phyloP scores from a whole-genome alignment of 2,113 vertebrate genomes.

The Salminus brasiliensis region DNA sequence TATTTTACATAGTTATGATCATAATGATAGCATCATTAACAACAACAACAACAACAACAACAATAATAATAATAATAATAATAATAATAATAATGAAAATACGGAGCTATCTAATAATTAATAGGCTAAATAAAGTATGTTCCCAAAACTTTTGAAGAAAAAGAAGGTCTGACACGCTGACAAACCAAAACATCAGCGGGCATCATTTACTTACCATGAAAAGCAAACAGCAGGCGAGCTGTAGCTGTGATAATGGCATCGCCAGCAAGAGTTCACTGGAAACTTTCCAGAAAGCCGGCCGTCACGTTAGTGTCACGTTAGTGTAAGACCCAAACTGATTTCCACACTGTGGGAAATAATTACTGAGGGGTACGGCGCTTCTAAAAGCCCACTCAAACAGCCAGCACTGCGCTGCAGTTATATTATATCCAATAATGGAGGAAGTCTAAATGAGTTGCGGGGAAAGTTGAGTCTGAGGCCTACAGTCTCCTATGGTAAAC shows the following conservation, averaged over 20 bases:
- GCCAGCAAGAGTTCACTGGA: neutral
- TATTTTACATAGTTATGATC: too few relatives aligned
- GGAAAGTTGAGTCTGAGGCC: neutral
- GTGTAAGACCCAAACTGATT: neutral
- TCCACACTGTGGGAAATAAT: neutral
- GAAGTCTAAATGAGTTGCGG: neutral
- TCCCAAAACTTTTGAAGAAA: neutral
- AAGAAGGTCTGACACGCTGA: neutral
- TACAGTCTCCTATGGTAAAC: neutral
- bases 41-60: too few relatives aligned
- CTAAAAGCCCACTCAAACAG: neutral
- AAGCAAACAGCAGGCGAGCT: neutral
- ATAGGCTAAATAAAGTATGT: neutral
- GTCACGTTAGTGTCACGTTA: neutral
- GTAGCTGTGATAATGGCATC: neutral
- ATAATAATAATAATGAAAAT: too few relatives aligned
- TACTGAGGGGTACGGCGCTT: neutral
- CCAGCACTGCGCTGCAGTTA: neutral
- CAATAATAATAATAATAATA: too few relatives aligned
- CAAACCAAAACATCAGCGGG: neutral
- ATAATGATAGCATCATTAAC: too few relatives aligned
- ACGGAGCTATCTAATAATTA: neutral
- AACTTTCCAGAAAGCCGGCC: neutral
- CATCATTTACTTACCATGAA: neutral
- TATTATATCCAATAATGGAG: neutral